phyloP scores from a whole-genome alignment of 2,888 invertebrate species.

The Fragum sueziense region DNA sequence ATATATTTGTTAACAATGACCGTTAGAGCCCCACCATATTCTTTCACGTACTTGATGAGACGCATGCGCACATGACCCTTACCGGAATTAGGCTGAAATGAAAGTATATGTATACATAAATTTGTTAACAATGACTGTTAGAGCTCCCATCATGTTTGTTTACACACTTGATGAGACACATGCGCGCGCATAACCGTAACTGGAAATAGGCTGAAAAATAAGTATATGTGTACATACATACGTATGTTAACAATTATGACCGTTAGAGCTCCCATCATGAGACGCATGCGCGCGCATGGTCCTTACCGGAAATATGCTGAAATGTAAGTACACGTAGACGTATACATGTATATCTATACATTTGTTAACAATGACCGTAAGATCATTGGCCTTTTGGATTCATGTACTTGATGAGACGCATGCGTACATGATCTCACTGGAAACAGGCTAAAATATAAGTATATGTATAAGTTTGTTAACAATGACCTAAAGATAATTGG shows the following conservation, averaged over 20 bases:
- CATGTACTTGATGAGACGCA: slow-evolving; percentile 64
- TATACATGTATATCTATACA: too few relatives aligned
- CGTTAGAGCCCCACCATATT: slow-evolving; percentile 71
- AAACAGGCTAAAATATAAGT: slow-evolving; percentile 44
- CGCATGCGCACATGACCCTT: slow-evolving; percentile 62
- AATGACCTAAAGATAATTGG: slow-evolving; percentile 71
- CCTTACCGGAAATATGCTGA: slow-evolving; percentile 55
- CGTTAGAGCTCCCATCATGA: slow-evolving; percentile 70
- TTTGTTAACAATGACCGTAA: slow-evolving; percentile 76
- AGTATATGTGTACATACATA: too few relatives aligned
- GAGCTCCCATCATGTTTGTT: slow-evolving; percentile 71
- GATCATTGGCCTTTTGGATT: slow-evolving; percentile 71
- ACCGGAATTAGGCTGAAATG: slow-evolving; percentile 49
- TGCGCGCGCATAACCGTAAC: slow-evolving; percentile 58
- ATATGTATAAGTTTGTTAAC: too few relatives aligned
- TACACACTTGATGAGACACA: slow-evolving; percentile 64
- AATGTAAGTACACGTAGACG: too few relatives aligned
- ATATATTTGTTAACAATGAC: too few relatives aligned
- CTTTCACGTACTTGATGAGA: slow-evolving; percentile 67
- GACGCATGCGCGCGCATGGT: slow-evolving; percentile 62
- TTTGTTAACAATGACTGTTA: slow-evolving; percentile 76
- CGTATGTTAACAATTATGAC: too few relatives aligned
- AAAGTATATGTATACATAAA: too few relatives aligned
- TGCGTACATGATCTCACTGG: slow-evolving; percentile 53
- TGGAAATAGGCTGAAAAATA: slow-evolving; percentile 47